Percentiles rank a stretch among this genome's conserved stretches.
Conservation (phyloP, 1,140 invertebrate genomes). For the Aporrectodea caliginosa region DNA sequence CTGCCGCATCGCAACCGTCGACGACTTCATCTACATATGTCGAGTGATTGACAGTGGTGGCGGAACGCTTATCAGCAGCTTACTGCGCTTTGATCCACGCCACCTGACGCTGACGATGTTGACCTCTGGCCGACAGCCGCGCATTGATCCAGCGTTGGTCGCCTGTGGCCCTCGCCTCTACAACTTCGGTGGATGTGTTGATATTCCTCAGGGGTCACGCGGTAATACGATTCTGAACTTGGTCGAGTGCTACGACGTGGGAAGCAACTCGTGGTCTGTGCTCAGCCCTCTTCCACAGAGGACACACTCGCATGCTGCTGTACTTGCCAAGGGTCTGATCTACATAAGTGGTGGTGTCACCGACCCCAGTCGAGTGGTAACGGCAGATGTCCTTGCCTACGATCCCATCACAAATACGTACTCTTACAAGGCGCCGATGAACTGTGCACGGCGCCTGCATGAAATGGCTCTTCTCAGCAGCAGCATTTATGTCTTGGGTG, state of each 20-base stretch:
- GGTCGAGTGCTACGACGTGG: conserved; percentile 77
- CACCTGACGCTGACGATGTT: conserved; percentile 49
- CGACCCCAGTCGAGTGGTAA: conserved; percentile 42
- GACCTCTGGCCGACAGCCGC: conserved; percentile 44
- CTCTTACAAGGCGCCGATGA: conserved; percentile 46
- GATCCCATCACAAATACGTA: conserved; percentile 43
- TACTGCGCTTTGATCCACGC: conserved; percentile 52
- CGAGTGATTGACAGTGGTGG: conserved; percentile 53
- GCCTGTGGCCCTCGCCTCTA: conserved; percentile 77
- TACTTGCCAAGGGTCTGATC: conserved; percentile 32
- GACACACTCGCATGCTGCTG: conserved; percentile 48
- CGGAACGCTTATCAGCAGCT: conserved; percentile 49
- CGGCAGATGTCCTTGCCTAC: conserved; percentile 45
- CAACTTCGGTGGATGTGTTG: conserved; percentile 89
- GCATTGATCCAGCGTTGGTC: conserved; percentile 49
- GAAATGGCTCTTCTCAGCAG: conserved; percentile 47
- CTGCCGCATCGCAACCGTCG: conserved; percentile 45
- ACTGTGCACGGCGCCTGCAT: conserved; percentile 50
- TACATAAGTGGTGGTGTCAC: conserved; percentile 51
- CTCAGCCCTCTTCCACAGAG: conserved; percentile 67
- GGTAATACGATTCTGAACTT: conserved; percentile 79
- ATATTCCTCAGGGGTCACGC: conserved; percentile 44
- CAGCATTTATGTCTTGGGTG: conserved; percentile 42
- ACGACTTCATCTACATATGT: conserved; percentile 52
- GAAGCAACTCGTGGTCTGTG: conserved; percentile 71